Evolutionary conservation across 1,140 invertebrate genomes (phyloP).

Genomic region (Littorina saxatilis): DNA sequence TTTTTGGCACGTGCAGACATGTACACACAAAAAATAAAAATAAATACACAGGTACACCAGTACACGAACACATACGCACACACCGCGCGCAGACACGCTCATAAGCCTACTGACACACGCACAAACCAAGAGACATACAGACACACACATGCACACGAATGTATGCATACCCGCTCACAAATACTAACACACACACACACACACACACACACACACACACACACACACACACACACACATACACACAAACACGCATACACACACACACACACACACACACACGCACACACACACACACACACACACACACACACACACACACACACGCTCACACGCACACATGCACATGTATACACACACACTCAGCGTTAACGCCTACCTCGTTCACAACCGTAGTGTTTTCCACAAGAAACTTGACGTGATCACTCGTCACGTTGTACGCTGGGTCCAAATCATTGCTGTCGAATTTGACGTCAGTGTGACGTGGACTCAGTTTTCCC

Average conservation of each 20-base stretch:
- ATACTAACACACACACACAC: not conserved
- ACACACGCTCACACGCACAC: no score
- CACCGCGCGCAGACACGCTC: no score
- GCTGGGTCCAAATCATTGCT: not conserved
- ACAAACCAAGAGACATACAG: no score
- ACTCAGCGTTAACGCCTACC: not conserved
- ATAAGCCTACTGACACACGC: no score
- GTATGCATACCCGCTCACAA: not conserved
- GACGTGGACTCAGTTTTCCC: not conserved
- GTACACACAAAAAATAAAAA: no score
- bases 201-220: conserved; percentile 1
- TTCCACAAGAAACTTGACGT: not conserved
- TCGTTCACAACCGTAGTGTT: not conserved
- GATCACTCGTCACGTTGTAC: not conserved
- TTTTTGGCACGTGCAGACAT: no score
- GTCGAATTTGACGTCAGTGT: not conserved
- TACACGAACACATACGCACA: not conserved
- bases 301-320: not conserved
- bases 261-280: not conserved
- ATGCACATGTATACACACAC: no score
- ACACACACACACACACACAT: conserved; percentile 19
- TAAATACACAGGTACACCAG: not conserved
- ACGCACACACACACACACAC: not conserved
- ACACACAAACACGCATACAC: conserved; percentile 3
- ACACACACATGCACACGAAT: conserved; percentile 8